phyloP scores from a whole-genome alignment of 2,888 invertebrate genomes.

The Brenthis hecate region DNA sequence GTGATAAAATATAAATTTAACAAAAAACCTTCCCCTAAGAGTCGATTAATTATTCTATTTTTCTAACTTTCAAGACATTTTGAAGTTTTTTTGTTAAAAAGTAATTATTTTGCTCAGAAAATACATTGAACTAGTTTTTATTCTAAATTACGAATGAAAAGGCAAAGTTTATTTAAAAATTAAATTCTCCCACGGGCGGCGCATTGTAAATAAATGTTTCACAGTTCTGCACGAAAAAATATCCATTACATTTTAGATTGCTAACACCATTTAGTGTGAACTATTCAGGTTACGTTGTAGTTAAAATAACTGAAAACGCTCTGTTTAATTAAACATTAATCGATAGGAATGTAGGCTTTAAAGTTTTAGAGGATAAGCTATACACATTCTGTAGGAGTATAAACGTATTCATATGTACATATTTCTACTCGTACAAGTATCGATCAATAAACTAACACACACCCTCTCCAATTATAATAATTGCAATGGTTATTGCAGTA shows the following conservation, averaged over 20 bases:
- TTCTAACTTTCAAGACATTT: not conserved
- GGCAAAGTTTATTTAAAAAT: conserved; percentile 27
- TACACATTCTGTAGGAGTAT: no score
- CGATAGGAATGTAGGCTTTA: not conserved
- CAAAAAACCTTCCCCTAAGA: no score
- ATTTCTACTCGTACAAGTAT: no score
- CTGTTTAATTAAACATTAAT: not conserved
- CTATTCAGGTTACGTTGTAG: not conserved
- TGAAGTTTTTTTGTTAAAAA: not conserved
- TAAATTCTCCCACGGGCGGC: conserved; percentile 10
- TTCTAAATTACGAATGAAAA: conserved; percentile 21
- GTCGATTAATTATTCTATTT: no score
- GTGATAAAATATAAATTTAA: no score
- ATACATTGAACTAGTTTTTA: conserved; percentile 5
- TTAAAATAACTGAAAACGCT: not conserved
- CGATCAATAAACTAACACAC: no score
- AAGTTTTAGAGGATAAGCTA: not conserved
- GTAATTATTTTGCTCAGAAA: conserved; percentile 1
- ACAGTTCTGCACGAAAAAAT: conserved; percentile 13
- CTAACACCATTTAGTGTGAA: not conserved
- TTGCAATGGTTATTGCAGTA: not conserved
- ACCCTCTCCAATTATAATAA: not conserved
- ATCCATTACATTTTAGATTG: conserved; percentile 9
- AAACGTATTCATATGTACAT: no score
- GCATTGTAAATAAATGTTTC: conserved; percentile 18